phyloP scores from a whole-genome alignment of 2,797 vertebrate species.

The Crenichthys baileyi region DNA sequence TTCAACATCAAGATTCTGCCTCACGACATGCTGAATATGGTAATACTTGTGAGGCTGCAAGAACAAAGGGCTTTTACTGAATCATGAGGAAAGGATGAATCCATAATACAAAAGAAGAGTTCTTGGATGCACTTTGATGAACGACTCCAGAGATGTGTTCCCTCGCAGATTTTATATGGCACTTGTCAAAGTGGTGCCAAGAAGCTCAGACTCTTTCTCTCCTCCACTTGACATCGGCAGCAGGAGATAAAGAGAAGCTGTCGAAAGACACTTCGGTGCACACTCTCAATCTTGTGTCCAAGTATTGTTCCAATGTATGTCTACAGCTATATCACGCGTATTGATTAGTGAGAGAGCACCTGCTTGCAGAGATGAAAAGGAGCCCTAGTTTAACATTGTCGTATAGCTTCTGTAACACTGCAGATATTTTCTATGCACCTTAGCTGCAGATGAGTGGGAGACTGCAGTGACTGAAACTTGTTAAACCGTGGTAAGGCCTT shows the following conservation, averaged over 20 bases:
- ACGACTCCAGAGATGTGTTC: conserved; percentile 18
- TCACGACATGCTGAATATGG: conserved; percentile 19
- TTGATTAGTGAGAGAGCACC: conserved; percentile 19
- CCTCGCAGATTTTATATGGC: conserved; percentile 25
- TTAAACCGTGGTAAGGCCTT: conserved; percentile 53
- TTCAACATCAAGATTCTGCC: conserved; percentile 39
- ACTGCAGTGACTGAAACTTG: conserved; percentile 59
- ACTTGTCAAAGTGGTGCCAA: conserved; percentile 37
- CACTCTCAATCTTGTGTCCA: conserved; percentile 13
- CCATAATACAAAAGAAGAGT: conserved; percentile 38
- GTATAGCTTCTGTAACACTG: conserved; percentile 26
- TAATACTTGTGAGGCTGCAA: conserved; percentile 9
- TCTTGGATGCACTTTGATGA: conserved; percentile 47
- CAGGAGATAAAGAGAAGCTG: conserved; percentile 17
- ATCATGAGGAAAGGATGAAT: conserved; percentile 28
- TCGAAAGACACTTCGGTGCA: not conserved
- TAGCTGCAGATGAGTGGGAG: conserved; percentile 67
- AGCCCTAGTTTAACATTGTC: conserved; percentile 35
- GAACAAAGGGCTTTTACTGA: conserved; percentile 32
- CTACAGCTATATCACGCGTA: conserved; percentile 21
- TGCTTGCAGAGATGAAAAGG: conserved; percentile 32
- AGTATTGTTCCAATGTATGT: conserved; percentile 6
- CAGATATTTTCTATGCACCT: conserved; percentile 49
- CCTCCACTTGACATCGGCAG: conserved; percentile 11
- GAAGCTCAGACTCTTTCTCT: conserved; percentile 27